phyloP scores from a whole-genome alignment of 92 coral and sea anemone species.

The Zoanthus solanderi region DNA sequence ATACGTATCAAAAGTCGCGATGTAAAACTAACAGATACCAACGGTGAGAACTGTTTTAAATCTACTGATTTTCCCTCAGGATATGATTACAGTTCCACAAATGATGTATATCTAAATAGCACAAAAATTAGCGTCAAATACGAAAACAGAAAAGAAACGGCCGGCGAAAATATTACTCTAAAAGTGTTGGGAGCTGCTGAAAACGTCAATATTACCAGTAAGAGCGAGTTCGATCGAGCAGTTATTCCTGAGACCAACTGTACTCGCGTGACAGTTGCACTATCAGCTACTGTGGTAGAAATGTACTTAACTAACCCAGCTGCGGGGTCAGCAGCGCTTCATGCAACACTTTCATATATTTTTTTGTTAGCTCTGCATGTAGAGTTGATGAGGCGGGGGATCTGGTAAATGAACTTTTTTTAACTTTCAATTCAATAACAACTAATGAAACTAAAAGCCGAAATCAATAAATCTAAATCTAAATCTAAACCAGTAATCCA shows the following conservation, averaged over 20 bases:
- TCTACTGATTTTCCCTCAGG: background rate
- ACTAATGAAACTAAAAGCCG: too few species aligned
- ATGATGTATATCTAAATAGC: conserved; percentile 1
- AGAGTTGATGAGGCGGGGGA: background rate
- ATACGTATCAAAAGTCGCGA: conserved; percentile 1
- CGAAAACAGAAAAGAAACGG: background rate
- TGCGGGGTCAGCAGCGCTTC: background rate
- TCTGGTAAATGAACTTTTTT: too few species aligned
- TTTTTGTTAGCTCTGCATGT: background rate
- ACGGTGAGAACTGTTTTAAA: conserved; percentile 1
- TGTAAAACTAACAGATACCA: background rate
- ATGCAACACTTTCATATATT: background rate
- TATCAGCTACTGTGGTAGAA: conserved; percentile 13
- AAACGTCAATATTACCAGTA: background rate
- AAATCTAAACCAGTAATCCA: too few species aligned
- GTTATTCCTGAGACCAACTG: conserved; percentile 11
- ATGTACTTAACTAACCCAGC: conserved; percentile 36
- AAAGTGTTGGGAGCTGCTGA: background rate
- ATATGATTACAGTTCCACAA: background rate
- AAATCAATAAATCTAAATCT: too few species aligned
- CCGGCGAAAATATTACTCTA: conserved; percentile 8
- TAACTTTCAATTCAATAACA: too few species aligned
- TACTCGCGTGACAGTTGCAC: conserved; percentile 5
- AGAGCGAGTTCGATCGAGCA: background rate
- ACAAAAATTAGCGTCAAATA: background rate